Percentiles rank a stretch among this genome's conserved stretches.
phyloP scores from a whole-genome alignment of 2,888 invertebrate genomes.

The Dusona sp. region DNA sequence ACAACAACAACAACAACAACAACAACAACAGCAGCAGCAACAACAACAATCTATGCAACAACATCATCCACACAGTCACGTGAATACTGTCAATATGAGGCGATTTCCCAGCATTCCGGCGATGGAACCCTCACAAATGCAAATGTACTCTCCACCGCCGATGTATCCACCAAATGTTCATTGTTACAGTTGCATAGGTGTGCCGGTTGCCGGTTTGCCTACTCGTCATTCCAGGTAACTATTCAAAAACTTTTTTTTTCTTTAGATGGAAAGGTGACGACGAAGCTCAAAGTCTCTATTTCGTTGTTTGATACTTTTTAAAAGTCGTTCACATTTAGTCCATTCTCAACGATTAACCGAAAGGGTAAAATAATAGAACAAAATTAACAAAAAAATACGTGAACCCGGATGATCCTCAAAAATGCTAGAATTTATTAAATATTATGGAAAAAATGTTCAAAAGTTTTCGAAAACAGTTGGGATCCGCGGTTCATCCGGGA shows the following conservation, averaged over 20 bases:
- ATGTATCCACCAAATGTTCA: conserved; percentile 81
- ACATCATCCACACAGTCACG: conserved; percentile 80
- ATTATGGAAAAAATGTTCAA: too few species aligned
- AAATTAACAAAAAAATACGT: too few species aligned
- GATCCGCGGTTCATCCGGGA: too few species aligned
- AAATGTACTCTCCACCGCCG: conserved; percentile 82
- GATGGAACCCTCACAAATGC: conserved; percentile 81
- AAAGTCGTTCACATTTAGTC: too few species aligned
- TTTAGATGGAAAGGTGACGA: not conserved
- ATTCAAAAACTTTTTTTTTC: not conserved
- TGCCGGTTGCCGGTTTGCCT: conserved; percentile 81
- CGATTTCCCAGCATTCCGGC: conserved; percentile 80
- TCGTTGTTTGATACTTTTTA: not conserved
- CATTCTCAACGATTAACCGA: too few species aligned
- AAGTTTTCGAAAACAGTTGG: too few species aligned
- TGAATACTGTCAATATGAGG: conserved; percentile 77
- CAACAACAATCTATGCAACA: conserved; percentile 74
- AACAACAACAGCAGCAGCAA: conserved; percentile 29
- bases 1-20: conserved; percentile 72
- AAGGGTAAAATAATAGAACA: too few species aligned
- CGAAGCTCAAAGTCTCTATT: not conserved
- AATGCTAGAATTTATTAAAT: too few species aligned
- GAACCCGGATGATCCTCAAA: too few species aligned
- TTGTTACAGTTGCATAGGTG: conserved; percentile 82
- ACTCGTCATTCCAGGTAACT: conserved; percentile 82